Base-by-base conservation (phyloP, 37 sponge, comb jelly and placozoan species). In the Mnemiopsis leidyi region DNA sequence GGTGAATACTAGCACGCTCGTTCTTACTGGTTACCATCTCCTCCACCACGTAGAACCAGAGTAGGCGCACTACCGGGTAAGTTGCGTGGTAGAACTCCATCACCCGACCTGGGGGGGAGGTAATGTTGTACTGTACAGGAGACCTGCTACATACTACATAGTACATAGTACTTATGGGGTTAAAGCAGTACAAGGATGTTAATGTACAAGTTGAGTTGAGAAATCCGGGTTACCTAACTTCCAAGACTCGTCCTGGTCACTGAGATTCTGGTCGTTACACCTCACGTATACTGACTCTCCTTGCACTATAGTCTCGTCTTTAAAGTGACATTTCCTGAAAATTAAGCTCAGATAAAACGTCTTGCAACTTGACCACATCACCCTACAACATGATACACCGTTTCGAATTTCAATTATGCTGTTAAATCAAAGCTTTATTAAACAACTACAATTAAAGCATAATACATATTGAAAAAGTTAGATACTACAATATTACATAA, bases 21-120 rank as follows among this genome's bases (percentile, higher is more conserved):
- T 9, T 85, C 24, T 85, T 85, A 85, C 90, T 85, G 26, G 90
- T 40, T 1, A 85, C 90, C 90, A 85, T 85, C 61, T 85, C 90
- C 90, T 85, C 90, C 40, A n/a, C 61, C 2, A 85, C 61, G 29
- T 85, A 85, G 90, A 85, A 85, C 90, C 90, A 85, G 28, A 85
- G 40, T 5, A 85, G 61, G 18, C 90, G 90, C 61, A 40, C 90
- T 1, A 77, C 79, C 20, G 79, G 79, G 3, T 31, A 26, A 5
- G 26, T 1, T 33, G 79, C 26, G 79, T 77, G 79, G 79, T 77
- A 77, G 79, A 77, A 77, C 79, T 77, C 79, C 79, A 77, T 31
- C 1, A 77, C 79, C 9, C 79, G 79, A 34, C 79, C 79, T 77
- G 18, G 18, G 33, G 18, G 7, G 36, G 79, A 1, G 32, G 35